Conservation (phyloP, 2,797 vertebrate species). For the Myripristis jacobus region DNA sequence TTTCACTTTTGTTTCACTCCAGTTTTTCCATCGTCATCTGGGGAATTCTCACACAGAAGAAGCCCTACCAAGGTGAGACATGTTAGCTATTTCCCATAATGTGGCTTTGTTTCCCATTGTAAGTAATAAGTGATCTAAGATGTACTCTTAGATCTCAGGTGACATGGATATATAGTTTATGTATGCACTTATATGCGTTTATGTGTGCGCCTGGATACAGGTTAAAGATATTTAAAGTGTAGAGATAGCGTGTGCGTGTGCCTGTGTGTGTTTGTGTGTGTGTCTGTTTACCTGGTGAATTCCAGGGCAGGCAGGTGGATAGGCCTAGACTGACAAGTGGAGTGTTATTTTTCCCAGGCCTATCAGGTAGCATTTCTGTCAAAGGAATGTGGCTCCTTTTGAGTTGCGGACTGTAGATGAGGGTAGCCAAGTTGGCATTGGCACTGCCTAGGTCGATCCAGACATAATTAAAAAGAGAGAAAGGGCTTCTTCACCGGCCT, state of each 20-base stretch:
- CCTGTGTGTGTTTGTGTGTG: no score
- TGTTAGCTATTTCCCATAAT: no score
- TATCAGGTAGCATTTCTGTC: slow-evolving; percentile 64
- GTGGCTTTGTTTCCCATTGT: not conserved
- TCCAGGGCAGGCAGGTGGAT: slow-evolving; percentile 62
- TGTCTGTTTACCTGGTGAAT: slow-evolving; percentile 69
- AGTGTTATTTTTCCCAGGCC: slow-evolving; percentile 63
- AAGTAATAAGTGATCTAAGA: not conserved
- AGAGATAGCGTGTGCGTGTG: slow-evolving; percentile 8
- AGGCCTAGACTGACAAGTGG: slow-evolving; percentile 37
- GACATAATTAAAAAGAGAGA: slow-evolving; percentile 59
- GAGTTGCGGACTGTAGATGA: slow-evolving; percentile 21
- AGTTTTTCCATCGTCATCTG: slow-evolving; percentile 97
- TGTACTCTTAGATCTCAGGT: not conserved
- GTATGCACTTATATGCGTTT: no score
- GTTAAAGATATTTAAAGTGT: not conserved
- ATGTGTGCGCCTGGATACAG: not conserved
- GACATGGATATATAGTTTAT: not conserved
- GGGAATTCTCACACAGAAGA: slow-evolving; percentile 97
- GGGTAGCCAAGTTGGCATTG: slow-evolving; percentile 41
- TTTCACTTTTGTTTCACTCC: slow-evolving; percentile 36
- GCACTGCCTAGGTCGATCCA: slow-evolving; percentile 46
- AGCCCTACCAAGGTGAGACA: slow-evolving; percentile 93
- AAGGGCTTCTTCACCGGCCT: slow-evolving; percentile 34
- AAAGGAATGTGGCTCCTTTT: slow-evolving; percentile 39